Evolutionary conservation across 2,888 invertebrate genomes (phyloP), one percentile per base, ranked within the genome.

Genomic region (Eilema griseolum): DNA sequence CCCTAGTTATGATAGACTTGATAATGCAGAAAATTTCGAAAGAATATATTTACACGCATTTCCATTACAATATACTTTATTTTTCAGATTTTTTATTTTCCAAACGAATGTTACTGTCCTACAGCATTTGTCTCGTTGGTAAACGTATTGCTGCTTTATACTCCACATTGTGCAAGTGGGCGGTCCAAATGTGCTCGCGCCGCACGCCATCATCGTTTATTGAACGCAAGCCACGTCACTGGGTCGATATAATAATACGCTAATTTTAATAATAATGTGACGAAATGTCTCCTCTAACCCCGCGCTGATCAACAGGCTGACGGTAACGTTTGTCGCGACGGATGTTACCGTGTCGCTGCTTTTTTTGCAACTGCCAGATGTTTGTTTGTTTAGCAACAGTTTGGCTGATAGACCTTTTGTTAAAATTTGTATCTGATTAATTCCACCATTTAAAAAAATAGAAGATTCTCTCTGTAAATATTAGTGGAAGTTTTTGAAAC

Each of bases 181-280:
- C 69, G 31, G 71, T 63, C 68, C 67, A 80, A 64, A 70, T 72
- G 71, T 20, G 66, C 61, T n/a, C 28, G 56, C 52, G 61, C 52
- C 61, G 56, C 66, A 23, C 46, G 56, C 59, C 23, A 61, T 52
- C 24, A 24, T 52, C 26, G 26, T 70, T 66, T 14, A 75, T 60
- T 60, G 61, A 66, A 72, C 70, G 59, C 70, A 69, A 56, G 70
- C 67, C 60, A 63, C 78, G 73, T 73, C 81, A 75, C 12, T 70
- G 70, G 69, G 64, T 74, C 61, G 41, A 26, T 61, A 71, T 26
- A 70, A 41, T 41, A 16, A 41, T 59, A 57, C 66, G 56, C 69
- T 23, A 7, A 56, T 61, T 28, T 11, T 26, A 46, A 46, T n/a
- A 14, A 14, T 61, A 14, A 24, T 59, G 5, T 37, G 20, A 37